phyloP scores from a whole-genome alignment of 2,888 invertebrate species.

The Aquatica leii region DNA sequence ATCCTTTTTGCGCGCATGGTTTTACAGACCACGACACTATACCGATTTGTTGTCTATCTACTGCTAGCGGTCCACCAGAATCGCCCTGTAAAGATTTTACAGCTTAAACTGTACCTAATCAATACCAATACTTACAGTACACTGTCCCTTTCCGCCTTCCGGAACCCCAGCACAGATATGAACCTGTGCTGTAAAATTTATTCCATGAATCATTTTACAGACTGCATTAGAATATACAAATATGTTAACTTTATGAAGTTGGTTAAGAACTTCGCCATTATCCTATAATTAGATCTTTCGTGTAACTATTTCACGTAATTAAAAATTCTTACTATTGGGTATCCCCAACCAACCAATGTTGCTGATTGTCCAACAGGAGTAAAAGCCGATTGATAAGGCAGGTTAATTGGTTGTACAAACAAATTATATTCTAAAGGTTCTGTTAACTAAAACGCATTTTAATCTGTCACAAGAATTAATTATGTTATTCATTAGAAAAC shows the following conservation, averaged over 20 bases:
- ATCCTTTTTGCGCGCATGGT: slow-evolving; percentile 58
- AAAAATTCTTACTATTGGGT: slow-evolving; percentile 22
- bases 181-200: slow-evolving; percentile 48
- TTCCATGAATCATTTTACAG: slow-evolving; percentile 51
- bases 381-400: slow-evolving; percentile 19
- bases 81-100: slow-evolving; percentile 41
- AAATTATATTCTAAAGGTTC: slow-evolving; percentile 15
- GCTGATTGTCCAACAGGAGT: slow-evolving; percentile 43
- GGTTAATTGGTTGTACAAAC: slow-evolving; percentile 26
- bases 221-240: slow-evolving; percentile 56
- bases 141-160: slow-evolving; percentile 62
- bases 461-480: not conserved
- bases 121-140: slow-evolving; percentile 50
- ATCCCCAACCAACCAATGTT: slow-evolving; percentile 57
- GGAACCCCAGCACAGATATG: slow-evolving; percentile 61
- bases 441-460: slow-evolving; percentile 21
- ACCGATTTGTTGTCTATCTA: slow-evolving; percentile 56
- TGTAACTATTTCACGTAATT: not conserved
- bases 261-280: slow-evolving; percentile 41
- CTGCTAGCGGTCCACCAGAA: slow-evolving; percentile 61
- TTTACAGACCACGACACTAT: slow-evolving; percentile 62
- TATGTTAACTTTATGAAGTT: slow-evolving; percentile 58
- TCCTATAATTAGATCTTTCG: not conserved
- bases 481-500: not conserved
- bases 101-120: not conserved